Percentiles rank a stretch among this genome's conserved stretches.
phyloP scores from a whole-genome alignment of 2,113 vertebrate genomes.

The Edolisoma coerulescens region DNA sequence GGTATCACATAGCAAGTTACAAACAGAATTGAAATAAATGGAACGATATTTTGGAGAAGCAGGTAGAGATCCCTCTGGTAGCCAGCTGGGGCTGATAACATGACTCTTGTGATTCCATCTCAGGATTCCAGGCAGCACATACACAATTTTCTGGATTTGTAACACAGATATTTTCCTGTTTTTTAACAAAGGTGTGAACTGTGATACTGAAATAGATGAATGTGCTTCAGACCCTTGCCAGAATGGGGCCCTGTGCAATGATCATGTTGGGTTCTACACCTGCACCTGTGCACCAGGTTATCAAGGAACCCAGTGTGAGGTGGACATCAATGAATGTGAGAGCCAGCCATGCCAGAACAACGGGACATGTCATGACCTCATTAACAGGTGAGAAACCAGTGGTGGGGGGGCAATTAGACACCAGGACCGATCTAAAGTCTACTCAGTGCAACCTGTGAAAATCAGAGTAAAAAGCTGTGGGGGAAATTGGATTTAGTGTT shows the following conservation, averaged over 20 bases:
- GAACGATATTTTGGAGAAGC: neutral
- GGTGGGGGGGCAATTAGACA: neutral
- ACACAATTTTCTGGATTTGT: neutral
- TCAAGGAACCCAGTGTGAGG: constrained; percentile 80
- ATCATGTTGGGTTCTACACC: constrained; percentile 81
- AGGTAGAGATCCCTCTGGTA: neutral
- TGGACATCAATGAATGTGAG: constrained; percentile 86
- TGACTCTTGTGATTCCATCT: neutral
- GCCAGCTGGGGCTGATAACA: neutral
- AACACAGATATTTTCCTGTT: neutral
- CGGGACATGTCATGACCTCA: constrained; percentile 79
- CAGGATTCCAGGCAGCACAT: neutral
- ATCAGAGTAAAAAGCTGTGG: neutral
- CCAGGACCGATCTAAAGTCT: neutral
- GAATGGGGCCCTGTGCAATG: constrained; percentile 84
- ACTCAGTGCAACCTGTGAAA: neutral
- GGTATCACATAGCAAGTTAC: neutral
- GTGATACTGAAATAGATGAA: constrained; percentile 88
- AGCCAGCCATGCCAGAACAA: constrained; percentile 82
- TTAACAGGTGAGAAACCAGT: constrained; percentile 79
- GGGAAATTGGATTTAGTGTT: neutral
- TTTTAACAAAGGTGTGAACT: constrained; percentile 81
- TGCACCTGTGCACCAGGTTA: constrained; percentile 85
- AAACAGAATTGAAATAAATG: neutral
- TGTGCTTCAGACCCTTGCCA: constrained; percentile 84